Conservation (phyloP, 2,113 vertebrate species). For the Axis porcinus region DNA sequence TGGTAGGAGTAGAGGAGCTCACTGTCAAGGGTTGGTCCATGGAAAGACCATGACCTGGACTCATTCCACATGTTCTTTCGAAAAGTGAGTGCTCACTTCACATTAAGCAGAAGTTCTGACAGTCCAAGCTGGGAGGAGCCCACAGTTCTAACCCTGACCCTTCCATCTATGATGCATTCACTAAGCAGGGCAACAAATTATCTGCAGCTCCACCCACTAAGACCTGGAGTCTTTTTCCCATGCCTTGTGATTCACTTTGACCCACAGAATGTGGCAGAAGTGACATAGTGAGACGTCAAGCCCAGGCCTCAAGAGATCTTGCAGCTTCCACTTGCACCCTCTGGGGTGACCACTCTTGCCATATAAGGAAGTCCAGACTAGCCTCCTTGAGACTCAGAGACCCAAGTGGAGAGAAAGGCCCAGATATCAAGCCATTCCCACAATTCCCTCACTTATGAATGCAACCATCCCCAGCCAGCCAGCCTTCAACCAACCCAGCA, state of each 20-base stretch:
- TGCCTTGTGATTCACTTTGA: neutral
- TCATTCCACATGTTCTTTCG: neutral
- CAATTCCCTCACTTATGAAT: neutral
- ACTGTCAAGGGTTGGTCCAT: neutral
- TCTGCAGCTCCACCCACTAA: neutral
- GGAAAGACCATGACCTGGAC: neutral
- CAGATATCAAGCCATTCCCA: neutral
- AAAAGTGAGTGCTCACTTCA: neutral
- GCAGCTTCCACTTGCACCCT: neutral
- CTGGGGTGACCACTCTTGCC: neutral
- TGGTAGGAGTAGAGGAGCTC: neutral
- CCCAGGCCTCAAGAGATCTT: neutral
- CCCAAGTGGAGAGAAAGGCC: neutral
- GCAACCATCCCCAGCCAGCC: neutral
- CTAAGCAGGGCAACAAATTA: neutral
- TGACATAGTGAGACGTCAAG: neutral
- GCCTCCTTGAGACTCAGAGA: neutral
- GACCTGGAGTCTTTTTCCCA: neutral
- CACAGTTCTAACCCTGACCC: neutral
- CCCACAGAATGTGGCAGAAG: neutral
- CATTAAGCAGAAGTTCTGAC: neutral
- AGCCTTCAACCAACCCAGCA: too few relatives aligned
- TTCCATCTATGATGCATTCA: neutral
- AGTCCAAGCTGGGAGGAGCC: neutral
- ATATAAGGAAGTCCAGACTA: neutral